phyloP scores from a whole-genome alignment of 2,888 invertebrate genomes.

The Drosophila stalkeri region DNA sequence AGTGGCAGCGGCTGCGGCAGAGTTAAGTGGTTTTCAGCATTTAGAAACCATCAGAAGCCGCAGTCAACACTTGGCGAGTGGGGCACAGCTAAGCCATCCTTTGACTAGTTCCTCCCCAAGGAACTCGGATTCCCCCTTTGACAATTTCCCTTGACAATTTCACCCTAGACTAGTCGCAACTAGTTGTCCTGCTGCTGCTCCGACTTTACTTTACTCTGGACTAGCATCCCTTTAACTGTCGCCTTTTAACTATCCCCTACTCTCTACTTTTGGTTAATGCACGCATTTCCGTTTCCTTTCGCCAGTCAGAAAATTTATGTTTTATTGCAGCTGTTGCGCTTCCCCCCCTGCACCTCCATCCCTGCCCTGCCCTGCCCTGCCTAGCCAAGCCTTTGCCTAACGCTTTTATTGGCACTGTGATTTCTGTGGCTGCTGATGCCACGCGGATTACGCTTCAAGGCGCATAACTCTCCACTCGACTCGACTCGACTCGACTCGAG shows the following conservation, averaged over 20 bases:
- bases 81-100: not conserved
- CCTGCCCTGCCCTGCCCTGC: not conserved
- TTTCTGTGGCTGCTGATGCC: conserved; percentile 59
- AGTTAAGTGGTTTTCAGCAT: conserved; percentile 68
- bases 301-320: conserved; percentile 61
- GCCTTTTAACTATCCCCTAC: not conserved
- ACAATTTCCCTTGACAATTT: not conserved
- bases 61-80: conserved; percentile 12
- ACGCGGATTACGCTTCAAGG: conserved; percentile 64
- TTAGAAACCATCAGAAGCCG: conserved; percentile 28
- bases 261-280: conserved; percentile 54
- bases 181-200: not conserved
- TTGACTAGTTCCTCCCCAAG: not conserved
- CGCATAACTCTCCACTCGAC: conserved; percentile 58
- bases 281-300: conserved; percentile 71
- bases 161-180: not conserved
- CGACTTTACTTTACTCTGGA: not conserved
- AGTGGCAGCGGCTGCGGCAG: no score
- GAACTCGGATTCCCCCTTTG: not conserved
- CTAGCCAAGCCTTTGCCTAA: conserved; percentile 16
- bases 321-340: conserved; percentile 69
- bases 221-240: not conserved
- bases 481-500: conserved; percentile 18
- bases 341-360: no score
- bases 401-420: conserved; percentile 74